A percentile compares a stretch with the other conserved stretches of the same genome.
phyloP scores from a whole-genome alignment of 2,113 vertebrate genomes.

The Deroptyus accipitrinus region DNA sequence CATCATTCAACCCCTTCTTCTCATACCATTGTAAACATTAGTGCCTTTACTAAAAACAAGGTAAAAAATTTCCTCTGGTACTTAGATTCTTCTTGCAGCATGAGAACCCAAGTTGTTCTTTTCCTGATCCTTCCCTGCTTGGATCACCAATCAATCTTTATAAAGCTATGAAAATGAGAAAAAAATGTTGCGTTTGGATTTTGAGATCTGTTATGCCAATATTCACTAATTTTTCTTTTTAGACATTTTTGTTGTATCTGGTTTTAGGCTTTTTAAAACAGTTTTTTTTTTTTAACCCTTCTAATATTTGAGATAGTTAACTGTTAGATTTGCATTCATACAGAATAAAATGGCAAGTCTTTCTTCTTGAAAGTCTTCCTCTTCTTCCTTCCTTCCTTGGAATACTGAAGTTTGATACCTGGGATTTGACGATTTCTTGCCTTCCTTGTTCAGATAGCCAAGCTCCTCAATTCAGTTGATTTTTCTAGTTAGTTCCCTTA shows the following conservation, averaged over 20 bases:
- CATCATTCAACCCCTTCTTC: background rate
- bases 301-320: background rate
- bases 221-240: background rate
- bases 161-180: background rate
- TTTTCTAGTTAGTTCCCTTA: background rate
- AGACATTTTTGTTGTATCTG: background rate
- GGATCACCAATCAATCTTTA: background rate
- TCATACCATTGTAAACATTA: background rate
- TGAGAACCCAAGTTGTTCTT: background rate
- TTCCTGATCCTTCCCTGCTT: background rate
- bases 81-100: background rate
- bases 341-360: accelerated
- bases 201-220: background rate
- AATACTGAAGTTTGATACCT: background rate
- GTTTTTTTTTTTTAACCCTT: background rate
- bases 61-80: background rate
- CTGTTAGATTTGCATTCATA: too few species aligned
- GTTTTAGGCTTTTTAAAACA: background rate
- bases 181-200: background rate
- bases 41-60: background rate
- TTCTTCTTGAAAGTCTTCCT: background rate
- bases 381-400: background rate
- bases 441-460: background rate
- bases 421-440: background rate
- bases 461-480: background rate